These are phyloP conservation scores for Acanthoscelides obtectus DNA, from an alignment of 2,888 invertebrate species.

Conservation along the genomic window DNA sequence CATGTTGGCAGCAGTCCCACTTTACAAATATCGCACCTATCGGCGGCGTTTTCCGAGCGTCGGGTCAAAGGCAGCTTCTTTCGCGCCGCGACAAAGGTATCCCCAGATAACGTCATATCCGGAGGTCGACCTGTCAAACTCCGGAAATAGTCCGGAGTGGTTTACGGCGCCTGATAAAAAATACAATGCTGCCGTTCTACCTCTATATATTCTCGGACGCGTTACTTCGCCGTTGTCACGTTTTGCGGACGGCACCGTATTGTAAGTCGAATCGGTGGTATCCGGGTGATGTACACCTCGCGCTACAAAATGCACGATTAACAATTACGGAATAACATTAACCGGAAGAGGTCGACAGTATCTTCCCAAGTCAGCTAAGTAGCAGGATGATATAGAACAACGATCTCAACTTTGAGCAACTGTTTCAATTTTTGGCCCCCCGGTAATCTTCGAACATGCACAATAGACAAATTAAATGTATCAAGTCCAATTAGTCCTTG, in stretches of 20 bases:
- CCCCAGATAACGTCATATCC: conserved; percentile 46
- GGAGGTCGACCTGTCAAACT: conserved; percentile 47
- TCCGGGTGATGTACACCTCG: not conserved
- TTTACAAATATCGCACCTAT: not conserved
- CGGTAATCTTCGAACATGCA: too few relatives aligned
- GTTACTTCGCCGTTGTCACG: not conserved
- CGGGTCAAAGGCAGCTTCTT: conserved; percentile 24
- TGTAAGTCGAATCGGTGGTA: not conserved
- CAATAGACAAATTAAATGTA: too few relatives aligned
- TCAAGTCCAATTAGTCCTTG: too few relatives aligned
- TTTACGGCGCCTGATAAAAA: conserved; percentile 42
- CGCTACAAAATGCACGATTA: not conserved
- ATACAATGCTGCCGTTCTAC: conserved; percentile 25
- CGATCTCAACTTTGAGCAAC: too few relatives aligned
- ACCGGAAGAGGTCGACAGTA: too few relatives aligned
- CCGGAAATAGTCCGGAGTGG: conserved; percentile 46
- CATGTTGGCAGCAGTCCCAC: not conserved
- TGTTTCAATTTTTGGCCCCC: too few relatives aligned
- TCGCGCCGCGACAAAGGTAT: conserved; percentile 36
- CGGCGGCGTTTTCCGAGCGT: not conserved
- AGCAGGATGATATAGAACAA: too few relatives aligned
- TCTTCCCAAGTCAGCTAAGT: too few relatives aligned
- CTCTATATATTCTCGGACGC: not conserved
- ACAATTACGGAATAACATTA: not conserved
- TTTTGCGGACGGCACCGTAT: not conserved